These are phyloP conservation scores for Saccostrea echinata DNA, from an alignment of 1,140 invertebrate genomes.

Conservation along the genomic window DNA sequence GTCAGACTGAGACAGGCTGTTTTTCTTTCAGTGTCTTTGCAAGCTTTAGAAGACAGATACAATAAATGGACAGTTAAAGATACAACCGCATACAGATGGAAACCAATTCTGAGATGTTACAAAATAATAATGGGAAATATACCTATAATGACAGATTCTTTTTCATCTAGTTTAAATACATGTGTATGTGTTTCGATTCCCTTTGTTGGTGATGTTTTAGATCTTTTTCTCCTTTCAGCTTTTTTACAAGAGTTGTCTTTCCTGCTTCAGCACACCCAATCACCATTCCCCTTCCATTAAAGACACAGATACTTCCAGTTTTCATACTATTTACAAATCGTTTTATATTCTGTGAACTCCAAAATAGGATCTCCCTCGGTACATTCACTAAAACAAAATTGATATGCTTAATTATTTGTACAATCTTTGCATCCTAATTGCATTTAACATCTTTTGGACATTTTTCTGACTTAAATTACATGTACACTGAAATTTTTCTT, in stretches of 20 bases:
- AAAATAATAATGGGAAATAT: background rate
- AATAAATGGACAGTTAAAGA: background rate
- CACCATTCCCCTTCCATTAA: background rate
- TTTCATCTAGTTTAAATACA: background rate
- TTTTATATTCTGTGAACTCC: background rate
- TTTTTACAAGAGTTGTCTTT: conserved; percentile 13
- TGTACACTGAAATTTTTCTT: background rate
- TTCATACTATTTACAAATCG: background rate
- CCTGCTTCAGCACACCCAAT: conserved; percentile 13
- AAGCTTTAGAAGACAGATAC: background rate
- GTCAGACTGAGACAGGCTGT: background rate
- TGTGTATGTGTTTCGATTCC: background rate
- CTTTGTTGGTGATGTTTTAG: background rate
- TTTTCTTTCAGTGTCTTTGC: background rate
- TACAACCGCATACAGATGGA: background rate
- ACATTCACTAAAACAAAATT: background rate
- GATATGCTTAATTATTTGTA: background rate
- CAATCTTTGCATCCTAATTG: background rate
- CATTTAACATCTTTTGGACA: background rate
- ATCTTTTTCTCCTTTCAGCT: conserved; percentile 7
- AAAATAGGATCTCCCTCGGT: background rate
- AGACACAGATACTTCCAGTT: background rate
- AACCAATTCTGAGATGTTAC: background rate
- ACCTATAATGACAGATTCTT: background rate
- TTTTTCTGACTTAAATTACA: background rate